These are phyloP conservation scores for Canis aureus DNA, from an alignment of 2,113 vertebrate species.

Conservation along the genomic window DNA sequence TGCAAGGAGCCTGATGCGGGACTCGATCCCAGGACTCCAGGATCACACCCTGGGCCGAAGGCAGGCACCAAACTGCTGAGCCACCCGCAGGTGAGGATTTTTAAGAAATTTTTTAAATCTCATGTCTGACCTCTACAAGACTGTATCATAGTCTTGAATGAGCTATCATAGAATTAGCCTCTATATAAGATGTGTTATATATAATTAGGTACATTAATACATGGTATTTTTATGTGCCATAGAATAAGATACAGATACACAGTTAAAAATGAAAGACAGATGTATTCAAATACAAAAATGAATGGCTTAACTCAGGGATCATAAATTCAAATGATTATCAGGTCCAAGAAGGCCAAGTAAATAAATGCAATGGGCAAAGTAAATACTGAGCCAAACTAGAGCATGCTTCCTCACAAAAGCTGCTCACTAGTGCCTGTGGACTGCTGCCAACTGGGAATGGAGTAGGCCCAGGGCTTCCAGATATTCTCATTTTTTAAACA, in stretches of 20 bases:
- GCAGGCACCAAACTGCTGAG: too few relatives aligned
- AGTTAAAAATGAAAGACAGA: neutral
- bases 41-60: too few relatives aligned
- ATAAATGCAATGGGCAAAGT: neutral
- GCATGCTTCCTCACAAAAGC: neutral
- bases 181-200: neutral
- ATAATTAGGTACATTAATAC: neutral
- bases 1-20: too few relatives aligned
- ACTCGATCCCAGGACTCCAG: too few relatives aligned
- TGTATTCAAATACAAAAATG: constrained; percentile 18
- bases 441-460: neutral
- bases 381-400: neutral
- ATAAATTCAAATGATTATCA: constrained; percentile 4
- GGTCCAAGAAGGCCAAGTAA: neutral
- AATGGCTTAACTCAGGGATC: neutral
- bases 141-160: neutral
- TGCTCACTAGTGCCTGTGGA: neutral
- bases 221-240: neutral
- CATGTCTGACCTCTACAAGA: neutral
- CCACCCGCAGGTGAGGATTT: neutral
- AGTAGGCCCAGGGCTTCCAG: neutral
- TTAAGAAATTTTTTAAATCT: neutral
- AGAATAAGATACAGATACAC: neutral
- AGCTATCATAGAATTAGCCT: neutral
- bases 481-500: neutral